A percentile compares a stretch with the other conserved stretches of the same genome.
Evolutionary conservation across 1,140 invertebrate species (phyloP).

Genomic region (Apis florea): DNA sequence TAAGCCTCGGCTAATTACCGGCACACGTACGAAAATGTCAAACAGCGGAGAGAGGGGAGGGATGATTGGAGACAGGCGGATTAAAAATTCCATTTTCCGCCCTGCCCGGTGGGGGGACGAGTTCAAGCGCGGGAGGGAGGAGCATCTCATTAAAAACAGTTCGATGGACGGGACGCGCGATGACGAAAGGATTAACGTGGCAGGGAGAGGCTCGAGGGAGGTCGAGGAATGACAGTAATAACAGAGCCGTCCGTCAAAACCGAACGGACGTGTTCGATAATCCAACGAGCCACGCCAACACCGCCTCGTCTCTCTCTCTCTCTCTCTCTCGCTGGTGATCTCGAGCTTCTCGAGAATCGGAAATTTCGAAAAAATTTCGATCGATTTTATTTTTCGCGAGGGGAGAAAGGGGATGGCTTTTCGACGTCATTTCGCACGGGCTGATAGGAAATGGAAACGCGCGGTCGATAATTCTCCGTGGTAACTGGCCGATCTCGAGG

Average conservation of each 20-base stretch:
- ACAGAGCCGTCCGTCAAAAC: constrained; percentile 72
- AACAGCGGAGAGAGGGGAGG: not conserved
- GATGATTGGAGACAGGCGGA: not conserved
- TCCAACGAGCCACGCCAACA: constrained; percentile 60
- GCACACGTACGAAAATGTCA: not conserved
- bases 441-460: constrained; percentile 20
- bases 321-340: constrained; percentile 30
- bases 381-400: constrained; percentile 8
- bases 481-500: constrained; percentile 13
- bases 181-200: constrained; percentile 64
- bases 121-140: constrained; percentile 45
- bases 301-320: constrained; percentile 64
- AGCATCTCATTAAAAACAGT: constrained; percentile 62
- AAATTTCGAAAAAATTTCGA: constrained; percentile 45
- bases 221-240: constrained; percentile 71
- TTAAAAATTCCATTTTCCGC: constrained; percentile 51
- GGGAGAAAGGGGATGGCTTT: not conserved
- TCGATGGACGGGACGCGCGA: constrained; percentile 58
- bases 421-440: constrained; percentile 8
- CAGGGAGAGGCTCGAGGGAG: constrained; percentile 45
- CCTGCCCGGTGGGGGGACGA: constrained; percentile 16
- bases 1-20: constrained; percentile 11
- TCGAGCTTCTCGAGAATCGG: constrained; percentile 49
- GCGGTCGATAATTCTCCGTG: constrained; percentile 16
- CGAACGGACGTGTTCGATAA: constrained; percentile 56